These are phyloP conservation scores for Odontocolon sp. DNA, from an alignment of 2,888 invertebrate genomes.

Conservation along the genomic window DNA sequence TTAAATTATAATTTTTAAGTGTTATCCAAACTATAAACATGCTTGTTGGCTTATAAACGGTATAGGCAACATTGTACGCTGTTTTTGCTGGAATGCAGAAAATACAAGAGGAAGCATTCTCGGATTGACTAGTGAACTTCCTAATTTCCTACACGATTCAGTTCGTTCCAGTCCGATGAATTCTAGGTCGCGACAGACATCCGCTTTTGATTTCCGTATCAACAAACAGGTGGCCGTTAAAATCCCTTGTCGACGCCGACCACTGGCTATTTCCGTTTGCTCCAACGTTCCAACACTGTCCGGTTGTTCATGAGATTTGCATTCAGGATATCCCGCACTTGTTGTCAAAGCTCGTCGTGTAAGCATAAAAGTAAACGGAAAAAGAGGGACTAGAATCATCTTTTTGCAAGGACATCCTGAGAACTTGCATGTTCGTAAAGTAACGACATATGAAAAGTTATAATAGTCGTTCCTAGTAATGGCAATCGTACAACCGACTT, in stretches of 20 bases:
- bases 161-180: conserved; percentile 71
- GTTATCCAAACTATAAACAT: too few species aligned
- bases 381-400: conserved; percentile 4
- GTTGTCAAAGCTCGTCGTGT: conserved; percentile 42
- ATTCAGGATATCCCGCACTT: conserved; percentile 62
- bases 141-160: conserved; percentile 20
- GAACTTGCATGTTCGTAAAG: neutral
- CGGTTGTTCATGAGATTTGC: conserved; percentile 59
- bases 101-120: neutral
- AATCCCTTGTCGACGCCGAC: conserved; percentile 45
- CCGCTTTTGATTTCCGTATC: conserved; percentile 80
- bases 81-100: neutral
- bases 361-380: conserved; percentile 7
- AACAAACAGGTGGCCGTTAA: conserved; percentile 67
- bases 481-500: neutral
- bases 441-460: neutral
- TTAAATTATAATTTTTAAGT: too few species aligned
- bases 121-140: neutral
- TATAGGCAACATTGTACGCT: neutral
- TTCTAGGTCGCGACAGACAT: conserved; percentile 74
- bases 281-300: conserved; percentile 18
- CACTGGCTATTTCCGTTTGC: conserved; percentile 57
- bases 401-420: conserved; percentile 25
- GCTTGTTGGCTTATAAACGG: too few species aligned
- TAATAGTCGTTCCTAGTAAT: neutral